A percentile compares a stretch with the other conserved stretches of the same genome.
phyloP scores from a whole-genome alignment of 2,113 vertebrate genomes.

The Jacana jacana region DNA sequence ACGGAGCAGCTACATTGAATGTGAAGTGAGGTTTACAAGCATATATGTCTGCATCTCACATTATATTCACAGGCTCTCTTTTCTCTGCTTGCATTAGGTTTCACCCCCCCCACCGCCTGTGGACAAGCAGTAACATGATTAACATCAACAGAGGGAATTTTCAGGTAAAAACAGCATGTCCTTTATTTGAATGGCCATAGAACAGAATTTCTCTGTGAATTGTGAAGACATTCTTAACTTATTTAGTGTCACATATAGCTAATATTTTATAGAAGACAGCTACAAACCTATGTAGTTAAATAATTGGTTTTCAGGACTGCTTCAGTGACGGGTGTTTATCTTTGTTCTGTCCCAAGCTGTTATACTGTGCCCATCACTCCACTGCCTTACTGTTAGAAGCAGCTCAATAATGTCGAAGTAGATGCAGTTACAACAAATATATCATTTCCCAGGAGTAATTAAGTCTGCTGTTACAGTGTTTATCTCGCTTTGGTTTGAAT shows the following conservation, averaged over 20 bases:
- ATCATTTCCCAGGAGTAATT: neutral
- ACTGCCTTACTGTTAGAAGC: neutral
- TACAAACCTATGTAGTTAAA: neutral
- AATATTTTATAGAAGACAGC: neutral
- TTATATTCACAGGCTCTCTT: neutral
- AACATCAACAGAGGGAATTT: neutral
- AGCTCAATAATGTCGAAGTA: neutral
- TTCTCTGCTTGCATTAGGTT: neutral
- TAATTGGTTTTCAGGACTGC: neutral
- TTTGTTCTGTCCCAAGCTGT: slow-evolving; percentile 1
- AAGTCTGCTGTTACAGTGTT: neutral
- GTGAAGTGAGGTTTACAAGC: neutral
- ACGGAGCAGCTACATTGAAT: neutral
- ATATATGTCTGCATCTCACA: neutral
- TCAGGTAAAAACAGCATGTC: neutral
- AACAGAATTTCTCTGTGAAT: neutral
- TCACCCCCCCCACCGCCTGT: fast-evolving
- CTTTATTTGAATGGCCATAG: neutral
- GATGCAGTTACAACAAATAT: neutral
- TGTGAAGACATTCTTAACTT: neutral
- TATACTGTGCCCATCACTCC: neutral
- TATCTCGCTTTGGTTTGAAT: neutral
- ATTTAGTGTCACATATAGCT: neutral
- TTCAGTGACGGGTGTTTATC: neutral
- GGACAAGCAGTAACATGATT: neutral